phyloP scores from a whole-genome alignment of 2,888 invertebrate genomes.

The Melikaiella ostensackeni region DNA sequence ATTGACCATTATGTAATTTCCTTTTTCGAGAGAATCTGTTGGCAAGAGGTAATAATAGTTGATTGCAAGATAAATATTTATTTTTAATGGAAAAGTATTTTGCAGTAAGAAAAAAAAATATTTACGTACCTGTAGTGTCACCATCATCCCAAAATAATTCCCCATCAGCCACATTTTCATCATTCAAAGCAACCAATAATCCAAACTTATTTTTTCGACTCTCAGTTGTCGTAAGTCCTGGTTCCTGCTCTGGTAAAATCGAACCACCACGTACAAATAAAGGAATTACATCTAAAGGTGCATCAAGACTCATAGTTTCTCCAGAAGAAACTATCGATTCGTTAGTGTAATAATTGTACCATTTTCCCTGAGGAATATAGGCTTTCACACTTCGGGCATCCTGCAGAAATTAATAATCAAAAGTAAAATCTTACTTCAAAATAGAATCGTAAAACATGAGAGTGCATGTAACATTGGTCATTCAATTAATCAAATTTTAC shows the following conservation, averaged over 20 bases:
- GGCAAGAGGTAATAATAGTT: too few relatives aligned
- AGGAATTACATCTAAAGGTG: conserved; percentile 83
- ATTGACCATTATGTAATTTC: not conserved
- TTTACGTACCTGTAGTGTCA: conserved; percentile 74
- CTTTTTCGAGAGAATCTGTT: not conserved
- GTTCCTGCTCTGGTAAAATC: conserved; percentile 84
- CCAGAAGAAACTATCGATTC: conserved; percentile 78
- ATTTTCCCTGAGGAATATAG: conserved; percentile 83
- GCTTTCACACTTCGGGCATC: conserved; percentile 64
- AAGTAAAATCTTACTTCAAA: not conserved
- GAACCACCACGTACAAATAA: conserved; percentile 84
- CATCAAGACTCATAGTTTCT: conserved; percentile 78
- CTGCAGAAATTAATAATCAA: not conserved
- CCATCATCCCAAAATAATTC: conserved; percentile 91
- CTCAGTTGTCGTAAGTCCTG: conserved; percentile 82
- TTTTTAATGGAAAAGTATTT: not conserved
- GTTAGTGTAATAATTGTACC: conserved; percentile 83
- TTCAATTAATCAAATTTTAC: conserved; percentile 3
- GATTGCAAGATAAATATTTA: not conserved
- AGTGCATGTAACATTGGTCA: not conserved
- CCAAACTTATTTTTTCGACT: conserved; percentile 83
- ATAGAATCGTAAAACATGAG: not conserved
- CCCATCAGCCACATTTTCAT: conserved; percentile 79
- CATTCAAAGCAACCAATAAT: conserved; percentile 82
- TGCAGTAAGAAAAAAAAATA: not conserved